A percentile compares a stretch with the other conserved stretches of the same genome.
Evolutionary conservation across 2,797 vertebrate genomes (phyloP).

Genomic region (Paramormyrops hopkinsi): DNA sequence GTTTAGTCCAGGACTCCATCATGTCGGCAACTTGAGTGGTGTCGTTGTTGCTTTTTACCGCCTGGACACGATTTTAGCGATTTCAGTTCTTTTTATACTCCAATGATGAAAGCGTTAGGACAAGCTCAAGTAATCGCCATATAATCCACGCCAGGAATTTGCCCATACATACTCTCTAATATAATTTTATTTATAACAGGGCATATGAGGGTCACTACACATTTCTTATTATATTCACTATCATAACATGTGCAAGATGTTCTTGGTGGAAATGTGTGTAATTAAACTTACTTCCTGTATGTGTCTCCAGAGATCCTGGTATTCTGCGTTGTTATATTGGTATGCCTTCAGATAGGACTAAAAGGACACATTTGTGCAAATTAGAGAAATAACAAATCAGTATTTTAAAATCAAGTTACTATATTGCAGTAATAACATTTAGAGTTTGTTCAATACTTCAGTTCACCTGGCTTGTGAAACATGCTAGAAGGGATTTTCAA

Average conservation of each 20-base stretch:
- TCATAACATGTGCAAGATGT: not conserved
- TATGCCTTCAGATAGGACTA: slow-evolving; percentile 52
- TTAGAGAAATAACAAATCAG: not conserved
- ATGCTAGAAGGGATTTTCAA: not conserved
- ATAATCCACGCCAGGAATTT: not conserved
- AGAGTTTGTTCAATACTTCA: not conserved
- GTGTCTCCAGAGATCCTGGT: slow-evolving; percentile 50
- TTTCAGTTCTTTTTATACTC: not conserved
- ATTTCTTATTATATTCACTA: not conserved
- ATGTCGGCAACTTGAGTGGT: slow-evolving; percentile 35
- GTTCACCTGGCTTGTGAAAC: not conserved
- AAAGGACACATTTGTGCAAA: not conserved
- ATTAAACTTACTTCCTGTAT: slow-evolving; percentile 49
- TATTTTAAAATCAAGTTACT: not conserved
- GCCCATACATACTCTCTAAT: not conserved
- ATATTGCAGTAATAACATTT: not conserved
- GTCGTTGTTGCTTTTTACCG: not conserved
- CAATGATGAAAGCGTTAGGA: not conserved
- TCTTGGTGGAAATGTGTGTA: not conserved
- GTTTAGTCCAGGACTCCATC: slow-evolving; percentile 58
- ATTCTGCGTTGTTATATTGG: slow-evolving; percentile 32
- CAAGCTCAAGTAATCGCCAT: not conserved
- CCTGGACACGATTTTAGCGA: slow-evolving; percentile 32
- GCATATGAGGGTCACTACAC: not conserved
- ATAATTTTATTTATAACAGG: not conserved